Conservation (phyloP, 2,888 invertebrate species). For the Acleris cristana region DNA sequence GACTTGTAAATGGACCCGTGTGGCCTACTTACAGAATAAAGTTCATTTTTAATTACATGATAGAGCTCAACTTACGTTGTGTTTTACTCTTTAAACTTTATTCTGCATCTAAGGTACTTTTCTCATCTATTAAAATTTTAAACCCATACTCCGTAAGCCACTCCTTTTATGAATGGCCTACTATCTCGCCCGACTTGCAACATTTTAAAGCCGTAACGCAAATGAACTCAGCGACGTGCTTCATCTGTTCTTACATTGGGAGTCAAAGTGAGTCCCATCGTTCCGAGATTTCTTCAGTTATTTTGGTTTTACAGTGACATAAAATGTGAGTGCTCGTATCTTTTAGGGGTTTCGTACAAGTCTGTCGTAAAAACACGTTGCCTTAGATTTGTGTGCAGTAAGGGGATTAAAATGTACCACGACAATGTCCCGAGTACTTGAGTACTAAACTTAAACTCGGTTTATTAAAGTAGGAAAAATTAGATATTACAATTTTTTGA, state of each 20-base stretch:
- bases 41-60: too few relatives aligned
- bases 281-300: slow-evolving; percentile 44
- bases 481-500: too few relatives aligned
- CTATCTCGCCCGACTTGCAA: not conserved
- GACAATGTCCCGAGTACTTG: slow-evolving; percentile 9
- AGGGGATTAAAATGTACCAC: slow-evolving; percentile 20
- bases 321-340: slow-evolving; percentile 54
- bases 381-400: slow-evolving; percentile 19
- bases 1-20: too few relatives aligned
- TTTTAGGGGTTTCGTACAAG: slow-evolving; percentile 49
- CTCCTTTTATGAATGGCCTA: not conserved
- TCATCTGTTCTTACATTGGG: slow-evolving; percentile 36
- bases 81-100: too few relatives aligned
- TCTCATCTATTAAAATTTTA: too few relatives aligned
- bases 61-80: too few relatives aligned
- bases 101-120: too few relatives aligned
- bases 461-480: not conserved
- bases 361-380: slow-evolving; percentile 46
- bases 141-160: not conserved
- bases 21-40: too few relatives aligned
- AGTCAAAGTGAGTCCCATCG: slow-evolving; percentile 39
- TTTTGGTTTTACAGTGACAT: slow-evolving; percentile 56
- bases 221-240: slow-evolving; percentile 8
- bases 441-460: not conserved
- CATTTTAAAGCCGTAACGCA: slow-evolving; percentile 7